Base-by-base conservation (phyloP, 2,888 invertebrate species). In the Blomia tropicalis region DNA sequence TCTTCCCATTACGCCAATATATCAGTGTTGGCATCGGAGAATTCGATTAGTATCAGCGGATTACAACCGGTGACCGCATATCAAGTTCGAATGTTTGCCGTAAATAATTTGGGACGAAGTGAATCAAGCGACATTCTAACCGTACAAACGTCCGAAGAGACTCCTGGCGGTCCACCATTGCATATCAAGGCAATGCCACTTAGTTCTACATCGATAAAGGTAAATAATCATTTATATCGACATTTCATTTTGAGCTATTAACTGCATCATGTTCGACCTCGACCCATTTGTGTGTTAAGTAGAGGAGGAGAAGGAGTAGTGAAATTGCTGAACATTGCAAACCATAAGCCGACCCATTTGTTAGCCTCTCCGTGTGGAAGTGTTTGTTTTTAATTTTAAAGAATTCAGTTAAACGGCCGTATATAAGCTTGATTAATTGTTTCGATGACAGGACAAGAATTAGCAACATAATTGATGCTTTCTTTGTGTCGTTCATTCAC, bases 1-100 rank as follows among this genome's bases (percentile, higher is more conserved):
- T 60, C 60, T n/a, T 29, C 60, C 27, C 63, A 65, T 47, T 19
- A 29, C 25, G 29, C 43, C n/a, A 67, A 65, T 58, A 43, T 66
- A 5, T 63, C 66, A 7, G 63, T 67, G 14, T 41, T 66, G 1
- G 68, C 66, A n/a, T 62, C 64, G 1, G 68, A 67, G 44, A 65
- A 69, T 19, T 66, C 67, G 2, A 69, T 70, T 1, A 69, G 68
- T 1, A 62, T 75, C 1, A 65, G 66, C 4, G 68, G 68, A 41
- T 70, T 75, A 2, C 70, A 71, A 31, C 75, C 75, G 2, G 70
- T 73, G 1, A 72, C 71, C 43, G 63, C 68, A 29, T 75, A 75
- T 67, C 69, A 71, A 61, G 68, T 75, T 31, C 66, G 74, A 23
- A 69, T 74, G 1, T 66, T 72, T 58, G 74, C 75, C 4, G 70